A percentile compares a stretch with the other conserved stretches of the same genome.
These are phyloP conservation scores for Drosophila meridionalis DNA, from an alignment of 2,888 invertebrate genomes.

Conservation along the genomic window DNA sequence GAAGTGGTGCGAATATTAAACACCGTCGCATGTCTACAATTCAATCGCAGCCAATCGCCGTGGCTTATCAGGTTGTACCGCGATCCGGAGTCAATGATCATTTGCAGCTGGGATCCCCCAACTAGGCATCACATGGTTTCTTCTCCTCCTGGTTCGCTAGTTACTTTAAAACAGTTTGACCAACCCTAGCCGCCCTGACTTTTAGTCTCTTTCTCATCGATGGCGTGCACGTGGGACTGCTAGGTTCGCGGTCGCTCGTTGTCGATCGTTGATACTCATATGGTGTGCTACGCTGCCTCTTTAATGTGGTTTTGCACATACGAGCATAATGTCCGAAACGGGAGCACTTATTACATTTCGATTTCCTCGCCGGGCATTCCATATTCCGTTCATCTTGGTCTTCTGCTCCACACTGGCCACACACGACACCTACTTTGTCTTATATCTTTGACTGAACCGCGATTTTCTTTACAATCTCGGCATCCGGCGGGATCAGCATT, in stretches of 20 bases:
- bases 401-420: too few relatives aligned
- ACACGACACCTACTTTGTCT: too few relatives aligned
- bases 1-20: neutral
- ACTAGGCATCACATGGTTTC: neutral
- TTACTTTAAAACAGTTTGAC: neutral
- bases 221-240: neutral
- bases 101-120: neutral
- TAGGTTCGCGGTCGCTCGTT: neutral
- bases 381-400: too few relatives aligned
- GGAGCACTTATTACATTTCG: too few relatives aligned
- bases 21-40: neutral
- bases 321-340: too few relatives aligned
- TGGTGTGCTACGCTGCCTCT: neutral
- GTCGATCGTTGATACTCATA: neutral
- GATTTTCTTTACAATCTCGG: too few relatives aligned
- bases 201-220: neutral
- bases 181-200: neutral
- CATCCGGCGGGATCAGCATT: too few relatives aligned
- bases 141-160: neutral
- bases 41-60: neutral
- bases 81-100: neutral
- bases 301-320: too few relatives aligned
- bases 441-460: too few relatives aligned
- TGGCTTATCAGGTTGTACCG: neutral
- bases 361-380: too few relatives aligned